Evolutionary conservation across 1,140 invertebrate genomes (phyloP).

Genomic region (Elymnias hypermnestra): DNA sequence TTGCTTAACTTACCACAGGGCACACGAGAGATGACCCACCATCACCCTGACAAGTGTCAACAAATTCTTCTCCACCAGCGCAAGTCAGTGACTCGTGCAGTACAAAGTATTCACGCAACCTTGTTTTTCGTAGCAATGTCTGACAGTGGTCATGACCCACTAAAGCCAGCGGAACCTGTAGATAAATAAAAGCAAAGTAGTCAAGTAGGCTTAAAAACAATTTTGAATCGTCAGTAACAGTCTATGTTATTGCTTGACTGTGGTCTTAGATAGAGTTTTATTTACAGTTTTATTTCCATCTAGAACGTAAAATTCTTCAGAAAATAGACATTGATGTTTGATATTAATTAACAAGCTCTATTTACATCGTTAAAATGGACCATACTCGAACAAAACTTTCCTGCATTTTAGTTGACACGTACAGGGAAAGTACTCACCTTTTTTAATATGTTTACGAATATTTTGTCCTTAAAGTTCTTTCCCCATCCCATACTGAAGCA

Average conservation of each 20-base stretch:
- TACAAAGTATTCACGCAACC: background rate
- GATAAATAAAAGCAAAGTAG: conserved; percentile 6
- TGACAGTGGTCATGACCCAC: background rate
- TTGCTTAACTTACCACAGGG: background rate
- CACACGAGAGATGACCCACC: conserved; percentile 27
- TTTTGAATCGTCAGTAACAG: background rate
- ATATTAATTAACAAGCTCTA: background rate
- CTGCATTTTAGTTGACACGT: no score
- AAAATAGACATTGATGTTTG: no score
- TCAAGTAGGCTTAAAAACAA: background rate
- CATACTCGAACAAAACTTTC: background rate
- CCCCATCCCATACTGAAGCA: conserved; percentile 41
- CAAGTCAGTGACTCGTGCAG: conserved; percentile 23
- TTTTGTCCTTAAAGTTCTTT: conserved; percentile 9
- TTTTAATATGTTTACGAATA: conserved; percentile 20
- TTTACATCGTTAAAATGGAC: background rate
- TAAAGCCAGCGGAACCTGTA: background rate
- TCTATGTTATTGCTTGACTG: background rate
- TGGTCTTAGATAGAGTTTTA: background rate
- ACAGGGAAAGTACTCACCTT: no score
- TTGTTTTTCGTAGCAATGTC: background rate
- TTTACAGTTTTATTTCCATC: no score
- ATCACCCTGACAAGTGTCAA: conserved; percentile 26
- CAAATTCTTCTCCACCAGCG: conserved; percentile 16
- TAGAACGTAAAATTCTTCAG: no score